Conservation (phyloP, 2,113 vertebrate species). For the Bos javanicus region DNA sequence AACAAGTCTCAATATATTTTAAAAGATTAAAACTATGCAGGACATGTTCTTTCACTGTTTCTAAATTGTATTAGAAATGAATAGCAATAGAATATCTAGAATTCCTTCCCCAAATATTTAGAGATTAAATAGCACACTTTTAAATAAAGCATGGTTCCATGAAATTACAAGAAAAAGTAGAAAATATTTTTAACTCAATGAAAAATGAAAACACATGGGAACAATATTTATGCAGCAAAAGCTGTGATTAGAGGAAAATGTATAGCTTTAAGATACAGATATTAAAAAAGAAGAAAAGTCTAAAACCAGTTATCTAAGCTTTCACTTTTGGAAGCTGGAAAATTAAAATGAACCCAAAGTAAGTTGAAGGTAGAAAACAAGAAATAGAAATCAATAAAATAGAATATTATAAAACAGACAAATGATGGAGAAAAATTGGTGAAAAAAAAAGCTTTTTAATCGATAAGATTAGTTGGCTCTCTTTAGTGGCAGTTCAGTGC, state of each 20-base stretch:
- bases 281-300: neutral
- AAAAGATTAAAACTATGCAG: neutral
- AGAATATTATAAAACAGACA: neutral
- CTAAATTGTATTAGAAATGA: neutral
- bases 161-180: neutral
- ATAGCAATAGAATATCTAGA: neutral
- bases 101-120: neutral
- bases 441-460: neutral
- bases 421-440: neutral
- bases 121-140: neutral
- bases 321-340: neutral
- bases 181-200: neutral
- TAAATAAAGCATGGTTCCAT: neutral
- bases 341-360: neutral
- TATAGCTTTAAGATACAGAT: neutral
- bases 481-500: neutral
- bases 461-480: neutral
- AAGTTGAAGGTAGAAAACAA: neutral
- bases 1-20: neutral
- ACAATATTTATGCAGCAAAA: neutral
- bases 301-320: neutral
- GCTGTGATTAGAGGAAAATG: neutral
- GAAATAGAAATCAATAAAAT: neutral
- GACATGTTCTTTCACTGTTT: neutral
- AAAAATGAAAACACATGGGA: neutral